Conservation (phyloP, 2,113 vertebrate species). For the Nothoprocta pentlandii region DNA sequence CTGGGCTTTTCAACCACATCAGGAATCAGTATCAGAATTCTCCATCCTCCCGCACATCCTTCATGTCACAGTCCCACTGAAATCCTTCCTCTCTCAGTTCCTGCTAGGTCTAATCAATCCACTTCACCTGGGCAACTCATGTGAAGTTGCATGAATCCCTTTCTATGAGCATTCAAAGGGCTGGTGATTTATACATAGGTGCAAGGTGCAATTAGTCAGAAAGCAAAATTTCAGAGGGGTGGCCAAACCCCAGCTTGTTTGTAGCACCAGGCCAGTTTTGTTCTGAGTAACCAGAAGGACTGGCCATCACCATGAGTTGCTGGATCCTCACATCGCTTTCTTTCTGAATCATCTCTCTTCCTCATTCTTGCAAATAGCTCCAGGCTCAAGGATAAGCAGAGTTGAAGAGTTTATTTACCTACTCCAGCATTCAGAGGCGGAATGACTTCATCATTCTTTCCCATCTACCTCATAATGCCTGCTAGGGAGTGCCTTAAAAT, state of each 20-base stretch:
- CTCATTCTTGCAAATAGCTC: background rate
- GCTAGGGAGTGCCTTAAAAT: background rate
- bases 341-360: background rate
- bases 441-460: background rate
- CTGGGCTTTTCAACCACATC: background rate
- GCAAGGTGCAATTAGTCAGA: background rate
- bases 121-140: background rate
- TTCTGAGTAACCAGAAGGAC: background rate
- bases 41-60: background rate
- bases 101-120: background rate
- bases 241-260: background rate
- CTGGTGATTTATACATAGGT: background rate
- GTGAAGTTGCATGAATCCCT: background rate
- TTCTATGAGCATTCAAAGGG: background rate
- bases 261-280: background rate
- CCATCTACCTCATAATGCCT: background rate
- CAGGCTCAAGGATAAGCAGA: background rate
- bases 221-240: background rate
- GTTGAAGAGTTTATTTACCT: background rate
- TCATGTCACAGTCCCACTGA: background rate
- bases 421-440: background rate
- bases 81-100: background rate
- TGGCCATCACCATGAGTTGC: background rate
- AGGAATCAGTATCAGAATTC: background rate
- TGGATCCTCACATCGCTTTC: background rate